These are phyloP conservation scores for Archaeoteleia sp. DNA, from an alignment of 2,888 invertebrate genomes.

Conservation along the genomic window DNA sequence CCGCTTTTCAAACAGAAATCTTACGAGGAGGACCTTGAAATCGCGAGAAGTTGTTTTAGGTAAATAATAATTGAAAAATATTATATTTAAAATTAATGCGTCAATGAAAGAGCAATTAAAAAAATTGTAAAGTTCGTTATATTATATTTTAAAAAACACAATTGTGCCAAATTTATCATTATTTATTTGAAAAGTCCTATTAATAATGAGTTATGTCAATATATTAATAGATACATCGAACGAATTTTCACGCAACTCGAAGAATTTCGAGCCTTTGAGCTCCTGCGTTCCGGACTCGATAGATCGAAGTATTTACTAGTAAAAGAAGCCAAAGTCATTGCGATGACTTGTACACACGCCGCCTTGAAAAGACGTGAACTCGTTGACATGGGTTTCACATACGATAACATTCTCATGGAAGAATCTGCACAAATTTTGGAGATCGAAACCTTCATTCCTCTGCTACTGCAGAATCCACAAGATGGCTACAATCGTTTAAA, in stretches of 20 bases:
- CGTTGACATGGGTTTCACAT: constrained; percentile 96
- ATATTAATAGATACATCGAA: constrained; percentile 84
- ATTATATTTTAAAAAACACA: no score
- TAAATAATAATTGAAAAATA: constrained; percentile 63
- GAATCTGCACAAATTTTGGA: constrained; percentile 99
- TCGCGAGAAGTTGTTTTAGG: constrained; percentile 94
- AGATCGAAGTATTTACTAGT: constrained; percentile 97
- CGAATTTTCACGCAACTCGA: constrained; percentile 97
- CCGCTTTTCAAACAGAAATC: constrained; percentile 89
- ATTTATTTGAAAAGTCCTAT: constrained; percentile 3
- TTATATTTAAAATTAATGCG: no score
- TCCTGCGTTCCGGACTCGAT: constrained; percentile 95
- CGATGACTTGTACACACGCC: constrained; percentile 99
- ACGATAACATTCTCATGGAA: constrained; percentile 99
- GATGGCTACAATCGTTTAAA: constrained; percentile 97
- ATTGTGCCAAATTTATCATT: not conserved
- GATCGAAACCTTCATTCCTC: constrained; percentile 99
- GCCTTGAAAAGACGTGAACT: constrained; percentile 97
- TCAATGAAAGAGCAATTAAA: no score
- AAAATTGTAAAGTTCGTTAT: no score
- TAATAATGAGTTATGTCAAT: not conserved
- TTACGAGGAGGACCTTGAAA: constrained; percentile 89
- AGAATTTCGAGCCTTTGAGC: constrained; percentile 98
- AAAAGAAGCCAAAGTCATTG: constrained; percentile 99
- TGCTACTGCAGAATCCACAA: constrained; percentile 98